A percentile compares a stretch with the other conserved stretches of the same genome.
phyloP scores from a whole-genome alignment of 2,888 invertebrate species.

The Malacosoma neustria region DNA sequence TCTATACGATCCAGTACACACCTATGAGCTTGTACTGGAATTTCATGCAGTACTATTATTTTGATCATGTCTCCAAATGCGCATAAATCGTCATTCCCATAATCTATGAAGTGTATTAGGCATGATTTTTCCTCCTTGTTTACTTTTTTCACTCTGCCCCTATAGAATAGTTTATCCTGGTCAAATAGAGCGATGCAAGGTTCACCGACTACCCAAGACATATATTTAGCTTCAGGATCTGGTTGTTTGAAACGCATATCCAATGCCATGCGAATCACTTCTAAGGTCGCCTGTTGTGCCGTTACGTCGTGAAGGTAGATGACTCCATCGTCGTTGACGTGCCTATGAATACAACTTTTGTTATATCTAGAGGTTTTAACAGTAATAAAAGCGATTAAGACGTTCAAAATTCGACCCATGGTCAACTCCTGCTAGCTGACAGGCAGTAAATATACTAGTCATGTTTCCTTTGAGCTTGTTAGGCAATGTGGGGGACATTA shows the following conservation, averaged over 20 bases:
- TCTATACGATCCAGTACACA: slow-evolving; percentile 66
- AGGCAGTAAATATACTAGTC: too few species aligned
- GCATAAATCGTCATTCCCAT: slow-evolving; percentile 84
- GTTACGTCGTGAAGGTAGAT: slow-evolving; percentile 53
- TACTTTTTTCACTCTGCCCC: slow-evolving; percentile 75
- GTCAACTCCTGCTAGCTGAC: too few species aligned
- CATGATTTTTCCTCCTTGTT: slow-evolving; percentile 46
- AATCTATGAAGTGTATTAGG: slow-evolving; percentile 84
- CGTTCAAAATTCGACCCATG: too few species aligned
- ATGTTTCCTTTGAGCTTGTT: too few species aligned
- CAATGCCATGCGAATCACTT: slow-evolving; percentile 66
- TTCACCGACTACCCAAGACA: slow-evolving; percentile 77
- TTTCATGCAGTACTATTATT: slow-evolving; percentile 75
- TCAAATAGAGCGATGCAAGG: slow-evolving; percentile 81
- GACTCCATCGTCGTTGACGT: slow-evolving; percentile 58
- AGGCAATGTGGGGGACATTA: too few species aligned
- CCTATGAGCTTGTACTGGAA: slow-evolving; percentile 79
- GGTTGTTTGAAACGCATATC: slow-evolving; percentile 54
- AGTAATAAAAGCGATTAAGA: too few species aligned
- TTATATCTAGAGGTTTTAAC: too few species aligned
- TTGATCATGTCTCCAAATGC: slow-evolving; percentile 73
- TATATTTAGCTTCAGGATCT: slow-evolving; percentile 55
- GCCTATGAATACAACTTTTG: too few species aligned
- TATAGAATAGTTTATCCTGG: slow-evolving; percentile 80
- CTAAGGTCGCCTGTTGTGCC: slow-evolving; percentile 47